Evolutionary conservation across 2,797 vertebrate species (phyloP).

Genomic region (Xenops minutus): DNA sequence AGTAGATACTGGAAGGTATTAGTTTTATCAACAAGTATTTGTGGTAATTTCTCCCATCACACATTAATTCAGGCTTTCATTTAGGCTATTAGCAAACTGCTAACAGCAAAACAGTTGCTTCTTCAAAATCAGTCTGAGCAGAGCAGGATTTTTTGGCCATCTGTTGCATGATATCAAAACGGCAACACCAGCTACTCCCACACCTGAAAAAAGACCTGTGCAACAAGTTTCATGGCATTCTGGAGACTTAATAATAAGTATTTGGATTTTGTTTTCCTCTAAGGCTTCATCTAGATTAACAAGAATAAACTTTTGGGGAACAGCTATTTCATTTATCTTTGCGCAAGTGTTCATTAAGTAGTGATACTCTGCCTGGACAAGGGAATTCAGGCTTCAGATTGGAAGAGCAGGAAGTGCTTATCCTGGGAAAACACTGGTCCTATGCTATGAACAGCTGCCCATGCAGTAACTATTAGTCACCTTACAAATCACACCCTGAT

Average conservation of each 20-base stretch:
- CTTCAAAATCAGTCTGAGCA: not conserved
- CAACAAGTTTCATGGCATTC: slow-evolving; percentile 8
- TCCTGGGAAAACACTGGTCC: not conserved
- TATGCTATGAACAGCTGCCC: not conserved
- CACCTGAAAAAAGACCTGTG: not conserved
- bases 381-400: not conserved
- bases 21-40: not conserved
- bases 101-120: not conserved
- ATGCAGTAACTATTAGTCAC: not conserved
- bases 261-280: not conserved
- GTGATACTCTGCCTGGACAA: not conserved
- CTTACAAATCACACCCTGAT: slow-evolving; percentile 16
- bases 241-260: not conserved
- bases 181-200: not conserved
- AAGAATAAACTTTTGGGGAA: not conserved
- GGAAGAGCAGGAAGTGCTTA: not conserved
- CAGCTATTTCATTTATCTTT: not conserved
- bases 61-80: not conserved
- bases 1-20: not conserved
- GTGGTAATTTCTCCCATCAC: not conserved
- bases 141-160: not conserved
- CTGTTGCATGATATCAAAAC: not conserved
- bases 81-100: not conserved
- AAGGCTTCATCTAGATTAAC: not conserved
- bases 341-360: not conserved